Base-by-base conservation (phyloP, 2,113 vertebrate genomes). In the Nannospalax galili region DNA sequence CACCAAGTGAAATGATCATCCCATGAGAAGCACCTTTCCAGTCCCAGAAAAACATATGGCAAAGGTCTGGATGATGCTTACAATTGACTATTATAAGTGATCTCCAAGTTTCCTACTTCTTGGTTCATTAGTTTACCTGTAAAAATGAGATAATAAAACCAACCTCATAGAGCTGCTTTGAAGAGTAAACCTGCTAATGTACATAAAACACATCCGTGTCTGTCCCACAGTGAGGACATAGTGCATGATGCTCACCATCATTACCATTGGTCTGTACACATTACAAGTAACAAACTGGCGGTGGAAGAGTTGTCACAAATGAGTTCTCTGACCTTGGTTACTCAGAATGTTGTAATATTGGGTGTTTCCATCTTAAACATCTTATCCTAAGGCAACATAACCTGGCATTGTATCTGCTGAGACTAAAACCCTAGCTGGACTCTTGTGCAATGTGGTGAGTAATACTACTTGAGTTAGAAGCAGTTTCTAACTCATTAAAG, bases 271-370 rank as follows among this genome's bases (percentile, higher is more conserved):
- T 17, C 64, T 73, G 10, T 72, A 45, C 12, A 45, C 5, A 48
- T 84, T 35, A 79, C 20, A 70, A n/a, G 69, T 26, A 64, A 58
- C 26, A 93, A 72, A 17, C 60, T 60, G 42, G 78, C 16, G 3
- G 17, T 52, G 26, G 88, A 72, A 82, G 84, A 72, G 84, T 73
- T 81, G 95, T 28, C 42, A 19, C 58, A 93, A 81, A 73, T 72
- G 30, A 75, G 4, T 77, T 93, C 28, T 85, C 20, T 90, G 56
- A 42, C 11, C 14, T 7, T 60, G 5, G 77, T 77, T 72, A 89
- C 65, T 93, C 20, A 93, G 64, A 85, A 37, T 92, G 6, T 12
- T 91, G 2, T 87, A 30, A 79, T n/a, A 5, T 64, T 45, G 52
- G 14, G 42, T 67, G 3, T 73, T 26, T 92, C 86, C 5, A 7